Conservation (phyloP, 2,888 invertebrate species). For the Trisateles emortualis region DNA sequence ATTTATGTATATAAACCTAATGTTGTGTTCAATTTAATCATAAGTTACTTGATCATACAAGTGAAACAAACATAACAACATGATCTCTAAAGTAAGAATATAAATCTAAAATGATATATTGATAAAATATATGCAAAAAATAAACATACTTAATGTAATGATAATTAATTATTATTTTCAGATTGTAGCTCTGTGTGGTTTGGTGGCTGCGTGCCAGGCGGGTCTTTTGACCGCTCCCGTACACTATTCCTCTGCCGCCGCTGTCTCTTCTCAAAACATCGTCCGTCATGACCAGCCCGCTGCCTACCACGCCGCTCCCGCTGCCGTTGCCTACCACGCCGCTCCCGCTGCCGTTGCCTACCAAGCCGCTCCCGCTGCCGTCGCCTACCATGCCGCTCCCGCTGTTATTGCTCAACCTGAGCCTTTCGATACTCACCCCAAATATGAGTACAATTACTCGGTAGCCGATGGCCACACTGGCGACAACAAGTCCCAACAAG, state of each 20-base stretch:
- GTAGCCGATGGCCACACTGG: constrained; percentile 83
- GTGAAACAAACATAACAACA: constrained; percentile 20
- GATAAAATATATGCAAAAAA: too few relatives aligned
- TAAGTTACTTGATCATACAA: constrained; percentile 17
- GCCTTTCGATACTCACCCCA: constrained; percentile 61
- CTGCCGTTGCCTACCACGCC: constrained; percentile 34
- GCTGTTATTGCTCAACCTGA: constrained; percentile 22
- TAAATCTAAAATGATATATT: background rate
- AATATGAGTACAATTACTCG: constrained; percentile 80
- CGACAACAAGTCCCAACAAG: constrained; percentile 82
- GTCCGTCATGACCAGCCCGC: constrained; percentile 64
- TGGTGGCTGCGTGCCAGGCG: constrained; percentile 63
- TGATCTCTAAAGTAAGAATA: constrained; percentile 40
- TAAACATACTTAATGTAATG: background rate
- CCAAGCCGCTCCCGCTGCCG: constrained; percentile 46
- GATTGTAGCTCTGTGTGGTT: constrained; percentile 64
- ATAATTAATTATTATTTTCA: constrained; percentile 35
- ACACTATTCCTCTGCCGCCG: constrained; percentile 62
- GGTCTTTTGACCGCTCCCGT: constrained; percentile 58
- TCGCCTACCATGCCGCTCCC: constrained; percentile 25
- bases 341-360: constrained; percentile 51
- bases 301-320: constrained; percentile 38
- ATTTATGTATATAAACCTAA: constrained; percentile 29
- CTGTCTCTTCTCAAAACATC: constrained; percentile 68
- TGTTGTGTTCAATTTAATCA: constrained; percentile 18